phyloP scores from a whole-genome alignment of 2,113 vertebrate genomes.

The Aix galericulata region DNA sequence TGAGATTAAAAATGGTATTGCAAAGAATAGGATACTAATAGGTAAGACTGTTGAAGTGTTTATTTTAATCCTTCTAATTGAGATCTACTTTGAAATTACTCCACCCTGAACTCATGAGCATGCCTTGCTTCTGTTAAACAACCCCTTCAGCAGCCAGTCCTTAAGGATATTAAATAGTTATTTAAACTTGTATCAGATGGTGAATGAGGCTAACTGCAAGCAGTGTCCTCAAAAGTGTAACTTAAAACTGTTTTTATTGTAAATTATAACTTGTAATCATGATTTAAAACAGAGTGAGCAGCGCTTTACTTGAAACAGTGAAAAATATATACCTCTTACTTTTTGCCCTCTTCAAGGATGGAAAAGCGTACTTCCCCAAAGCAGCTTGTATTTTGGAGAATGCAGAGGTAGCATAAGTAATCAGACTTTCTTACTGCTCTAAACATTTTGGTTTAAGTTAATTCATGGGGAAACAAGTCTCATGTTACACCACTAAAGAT shows the following conservation, averaged over 20 bases:
- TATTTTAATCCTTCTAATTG: background rate
- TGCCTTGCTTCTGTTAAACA: background rate
- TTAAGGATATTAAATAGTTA: background rate
- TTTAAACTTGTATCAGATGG: background rate
- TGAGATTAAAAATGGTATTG: conserved; percentile 81
- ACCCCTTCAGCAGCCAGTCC: background rate
- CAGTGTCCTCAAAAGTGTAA: background rate
- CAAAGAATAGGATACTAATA: conserved; percentile 84
- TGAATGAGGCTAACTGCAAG: background rate
- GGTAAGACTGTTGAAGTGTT: conserved; percentile 70
- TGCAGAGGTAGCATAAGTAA: background rate
- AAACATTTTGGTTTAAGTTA: background rate
- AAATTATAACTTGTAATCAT: background rate
- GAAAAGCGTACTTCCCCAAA: background rate
- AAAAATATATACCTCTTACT: background rate
- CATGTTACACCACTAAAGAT: background rate
- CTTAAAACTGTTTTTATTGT: background rate
- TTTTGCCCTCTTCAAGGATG: background rate
- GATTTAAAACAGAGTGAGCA: background rate
- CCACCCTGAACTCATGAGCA: background rate
- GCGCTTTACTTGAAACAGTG: background rate
- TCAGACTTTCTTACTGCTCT: background rate
- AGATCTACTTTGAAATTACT: background rate
- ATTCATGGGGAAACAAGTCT: background rate
- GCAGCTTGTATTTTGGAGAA: background rate